Evolutionary conservation across 2,888 invertebrate species (phyloP), one percentile per base, ranked within the genome.

Genomic region (Aphrophora alni): DNA sequence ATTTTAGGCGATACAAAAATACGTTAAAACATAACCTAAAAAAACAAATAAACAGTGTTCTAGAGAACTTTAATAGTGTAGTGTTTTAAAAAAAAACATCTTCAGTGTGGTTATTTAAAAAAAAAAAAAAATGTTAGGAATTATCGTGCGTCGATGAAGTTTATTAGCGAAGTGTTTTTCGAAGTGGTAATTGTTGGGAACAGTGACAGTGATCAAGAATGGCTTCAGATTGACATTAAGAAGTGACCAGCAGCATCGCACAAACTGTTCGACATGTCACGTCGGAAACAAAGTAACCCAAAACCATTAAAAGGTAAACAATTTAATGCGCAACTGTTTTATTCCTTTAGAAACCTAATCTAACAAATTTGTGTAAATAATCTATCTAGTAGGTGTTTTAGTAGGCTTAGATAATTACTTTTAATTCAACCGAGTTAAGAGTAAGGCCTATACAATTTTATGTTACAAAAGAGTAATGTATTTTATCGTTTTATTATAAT

Each of bases 241-340:
- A 59, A 59, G 59, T 59, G 59, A 14, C 21, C 59, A 59, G 5
- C 59, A 59, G 5, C 59, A 14, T 21, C 4, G 71, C 8, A 3
- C 26, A n/a, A 44, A 26, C 59, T 84, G 80, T 75, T 86, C 86
- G 88, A 87, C 87, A 97, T 97, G 97, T 97, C 97, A 89, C 94
- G 97, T 89, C 93, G 97, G 91, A 97, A 97, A 92, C 97, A 97
- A 92, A 95, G 96, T 91, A 97, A 97, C 91, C 97, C 97, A 87
- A 97, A 97, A 90, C 97, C 97, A 89, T 92, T 97, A 88, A 97
- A 97, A 97, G 95, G 97, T 97, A 33, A 79, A 44, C 1, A 33
- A 33, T 33, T 33, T n/a, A n/a, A n/a, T n/a, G n/a, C n/a, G n/a
- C n/a, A n/a, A n/a, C n/a, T n/a, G n/a, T n/a, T n/a, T n/a, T n/a